These are phyloP conservation scores for Amphibalanus amphitrite DNA, from an alignment of 1,140 invertebrate genomes.

Conservation along the genomic window DNA sequence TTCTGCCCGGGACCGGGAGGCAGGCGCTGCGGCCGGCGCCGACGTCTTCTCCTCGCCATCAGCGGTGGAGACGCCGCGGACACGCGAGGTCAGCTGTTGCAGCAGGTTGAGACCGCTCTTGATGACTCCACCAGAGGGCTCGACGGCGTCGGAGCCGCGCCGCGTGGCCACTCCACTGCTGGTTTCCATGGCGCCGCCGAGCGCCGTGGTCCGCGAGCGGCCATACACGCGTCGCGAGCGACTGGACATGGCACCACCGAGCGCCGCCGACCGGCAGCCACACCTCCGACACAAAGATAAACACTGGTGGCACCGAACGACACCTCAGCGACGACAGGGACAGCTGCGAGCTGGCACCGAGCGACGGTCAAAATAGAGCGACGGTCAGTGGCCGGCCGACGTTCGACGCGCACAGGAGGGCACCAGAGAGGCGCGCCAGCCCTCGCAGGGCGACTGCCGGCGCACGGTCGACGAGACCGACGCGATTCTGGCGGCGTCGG, in stretches of 20 bases:
- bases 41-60: neutral
- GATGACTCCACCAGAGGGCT: neutral
- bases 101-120: neutral
- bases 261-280: too few relatives aligned
- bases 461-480: neutral
- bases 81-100: neutral
- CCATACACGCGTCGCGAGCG: neutral
- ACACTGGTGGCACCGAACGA: neutral
- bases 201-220: neutral
- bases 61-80: neutral
- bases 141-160: neutral
- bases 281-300: neutral
- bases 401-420: too few relatives aligned
- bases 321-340: neutral
- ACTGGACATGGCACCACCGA: neutral
- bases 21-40: neutral
- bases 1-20: neutral
- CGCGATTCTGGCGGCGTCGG: neutral
- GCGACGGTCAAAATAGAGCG: neutral
- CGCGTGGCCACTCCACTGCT: neutral
- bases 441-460: too few relatives aligned
- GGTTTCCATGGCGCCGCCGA: neutral
- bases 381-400: neutral
- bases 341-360: neutral
- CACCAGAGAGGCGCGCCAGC: neutral